Base-by-base conservation (phyloP, 2,113 vertebrate species). In the Panthera uncia region DNA sequence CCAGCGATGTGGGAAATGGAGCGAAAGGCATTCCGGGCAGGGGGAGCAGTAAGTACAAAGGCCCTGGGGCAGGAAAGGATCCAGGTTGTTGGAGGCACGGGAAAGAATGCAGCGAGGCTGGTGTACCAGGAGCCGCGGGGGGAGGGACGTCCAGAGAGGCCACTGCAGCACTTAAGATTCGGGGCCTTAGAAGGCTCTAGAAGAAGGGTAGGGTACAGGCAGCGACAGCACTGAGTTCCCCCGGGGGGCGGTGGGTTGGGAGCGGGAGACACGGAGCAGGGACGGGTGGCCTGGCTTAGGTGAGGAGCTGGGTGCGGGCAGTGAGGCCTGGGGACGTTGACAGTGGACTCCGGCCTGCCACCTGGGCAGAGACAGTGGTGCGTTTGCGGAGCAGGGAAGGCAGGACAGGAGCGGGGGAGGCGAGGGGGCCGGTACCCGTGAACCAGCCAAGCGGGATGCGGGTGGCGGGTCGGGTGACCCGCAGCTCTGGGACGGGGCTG, bases 151-250 rank as follows among this genome's bases (percentile, higher is more conserved):
- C 33, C 48, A 18, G 13, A 50, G 74, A 36, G 57, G 29, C 23
- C 73, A 5, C 25, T 1, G 4, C 2, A 19, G 38, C 7, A 16
- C 18, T 8, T 85, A 48, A 48, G 52, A 63, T n/a, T 38, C 1
- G 13, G 41, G 57, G 33, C 31, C 41, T 68, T 36, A 16, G 1
- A 27, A 16, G 18, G n/a, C 18, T 4, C 13, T 52, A 69, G 69
- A 3, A 3, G 48, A 36, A 16, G 0, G 5, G 52, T 5, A 1
- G 7, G 63, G 21, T 0, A 1, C 2, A 93, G 91, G 94, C 82
- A 93, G 38, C 7, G 12, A 7, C 63, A 98, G 83, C 91, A 66
- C 65, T 41, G 81, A 89, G 92, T 93, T 88, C 38, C 86, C 50
- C 96, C 89, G 38, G 97, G 94, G 5, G 1, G 29, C 4, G 2